Conservation (phyloP, 2,888 invertebrate genomes). For the Trachelus troglodyta region DNA sequence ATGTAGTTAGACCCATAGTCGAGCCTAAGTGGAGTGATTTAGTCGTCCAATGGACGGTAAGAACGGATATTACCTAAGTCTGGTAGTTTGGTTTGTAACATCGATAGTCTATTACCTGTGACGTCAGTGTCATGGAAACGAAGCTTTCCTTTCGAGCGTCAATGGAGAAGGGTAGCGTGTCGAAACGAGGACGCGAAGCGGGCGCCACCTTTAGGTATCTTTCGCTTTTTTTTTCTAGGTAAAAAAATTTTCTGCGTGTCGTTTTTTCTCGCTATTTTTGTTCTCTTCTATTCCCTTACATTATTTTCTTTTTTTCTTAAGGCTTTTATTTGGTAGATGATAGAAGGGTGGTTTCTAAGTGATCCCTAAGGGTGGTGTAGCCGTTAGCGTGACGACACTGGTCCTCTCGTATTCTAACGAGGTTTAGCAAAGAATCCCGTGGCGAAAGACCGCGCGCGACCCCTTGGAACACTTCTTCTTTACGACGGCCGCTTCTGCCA, state of each 20-base stretch:
- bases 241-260: neutral
- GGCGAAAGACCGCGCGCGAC: neutral
- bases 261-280: neutral
- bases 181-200: neutral
- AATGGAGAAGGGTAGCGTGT: neutral
- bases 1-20: slow-evolving; percentile 18
- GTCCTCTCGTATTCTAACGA: slow-evolving; percentile 22
- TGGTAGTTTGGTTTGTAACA: slow-evolving; percentile 26
- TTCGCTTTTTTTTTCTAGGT: neutral
- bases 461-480: slow-evolving; percentile 11
- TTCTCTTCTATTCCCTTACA: neutral
- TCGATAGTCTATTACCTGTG: slow-evolving; percentile 14
- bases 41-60: slow-evolving; percentile 53
- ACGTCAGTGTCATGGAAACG: neutral
- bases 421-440: neutral
- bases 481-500: slow-evolving; percentile 7
- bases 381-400: slow-evolving; percentile 9
- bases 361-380: neutral
- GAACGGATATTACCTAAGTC: slow-evolving; percentile 47
- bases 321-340: neutral
- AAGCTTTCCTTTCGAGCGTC: neutral
- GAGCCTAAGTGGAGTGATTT: slow-evolving; percentile 57
- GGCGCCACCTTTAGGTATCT: neutral
- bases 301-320: neutral
- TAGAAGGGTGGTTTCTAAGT: neutral